Evolutionary conservation across 1,140 invertebrate species (phyloP).

Genomic region (Sycophila sp.): DNA sequence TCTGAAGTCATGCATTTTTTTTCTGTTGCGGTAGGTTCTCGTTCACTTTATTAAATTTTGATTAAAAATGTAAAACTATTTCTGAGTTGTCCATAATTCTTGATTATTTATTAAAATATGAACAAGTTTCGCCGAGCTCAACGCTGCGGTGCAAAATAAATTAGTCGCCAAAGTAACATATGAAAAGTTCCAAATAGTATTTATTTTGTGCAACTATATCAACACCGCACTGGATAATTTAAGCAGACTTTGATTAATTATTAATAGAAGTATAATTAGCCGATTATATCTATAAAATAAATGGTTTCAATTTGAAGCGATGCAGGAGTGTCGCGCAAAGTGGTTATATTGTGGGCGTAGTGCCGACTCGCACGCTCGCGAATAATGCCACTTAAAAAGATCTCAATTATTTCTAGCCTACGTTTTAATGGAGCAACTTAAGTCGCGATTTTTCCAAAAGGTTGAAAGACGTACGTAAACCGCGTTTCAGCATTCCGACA

Average conservation of each 20-base stretch:
- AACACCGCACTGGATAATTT: background rate
- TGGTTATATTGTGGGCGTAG: background rate
- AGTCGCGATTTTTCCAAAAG: slow-evolving; percentile 13
- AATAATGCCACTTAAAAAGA: slow-evolving; percentile 13
- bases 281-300: slow-evolving; percentile 15
- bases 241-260: slow-evolving; percentile 22
- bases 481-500: too few relatives aligned
- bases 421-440: slow-evolving; percentile 23
- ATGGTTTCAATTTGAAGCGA: slow-evolving; percentile 13
- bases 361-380: background rate
- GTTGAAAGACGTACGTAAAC: background rate
- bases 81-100: too few relatives aligned
- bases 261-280: slow-evolving; percentile 13
- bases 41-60: too few relatives aligned
- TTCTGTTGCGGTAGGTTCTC: background rate
- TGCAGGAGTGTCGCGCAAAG: background rate
- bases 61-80: background rate
- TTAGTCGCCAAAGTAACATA: too few relatives aligned
- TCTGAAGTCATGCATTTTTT: background rate
- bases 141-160: too few relatives aligned
- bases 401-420: slow-evolving; percentile 10
- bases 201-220: background rate
- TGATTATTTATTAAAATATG: too few relatives aligned
- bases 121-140: too few relatives aligned
- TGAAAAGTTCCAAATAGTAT: too few relatives aligned